Base-by-base conservation (phyloP, 1,140 invertebrate species). In the Homarus americanus region DNA sequence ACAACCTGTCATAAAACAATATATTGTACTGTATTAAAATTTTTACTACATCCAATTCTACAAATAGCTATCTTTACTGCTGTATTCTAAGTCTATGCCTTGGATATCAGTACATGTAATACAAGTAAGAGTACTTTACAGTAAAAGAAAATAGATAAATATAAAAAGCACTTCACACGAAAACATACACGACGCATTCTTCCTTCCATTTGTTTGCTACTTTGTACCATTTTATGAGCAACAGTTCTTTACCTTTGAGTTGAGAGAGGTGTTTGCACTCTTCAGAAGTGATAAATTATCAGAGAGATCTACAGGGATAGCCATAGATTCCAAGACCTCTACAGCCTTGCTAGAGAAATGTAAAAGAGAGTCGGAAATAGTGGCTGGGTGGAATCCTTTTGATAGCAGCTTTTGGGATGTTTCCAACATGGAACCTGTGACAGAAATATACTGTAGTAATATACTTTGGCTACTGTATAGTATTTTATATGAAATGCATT, bases 361-460 rank as follows among this genome's bases (percentile, higher is more conserved):
- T 94, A 99, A 98, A 94, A 99, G 99, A 34, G 98, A 96, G 93
- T 99, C 99, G 12, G 98, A 99, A 93, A 99, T 99, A 9, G 96
- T 96, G 28, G 99, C 99, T 20, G 99, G 99, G 94, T 99, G 99
- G 94, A 99, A 98, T 90, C 99, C 99, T 95, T 98, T 98, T 79
- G 96, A 95, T 38, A 99, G 94, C 0, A 99, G 95, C 94, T 98
- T 98, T 94, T 98, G 96, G 91, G 98, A 97, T 87, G 98, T 98
- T 95, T 99, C 98, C 32, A 99, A 94, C 28, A 99, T 94, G 92
- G 98, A 97, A 66, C 99, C 99, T 93, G 98, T 98, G 72, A 82
- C n/a, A 69, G 7, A 24, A 9, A 5, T 49, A n/a, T 20, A 20
- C 53, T 58, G 53, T 0, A 58, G 10, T 17, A 58, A 17, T 58